Evolutionary conservation across 2,797 vertebrate species (phyloP).

Genomic region (Sylvilagus floridanus): DNA sequence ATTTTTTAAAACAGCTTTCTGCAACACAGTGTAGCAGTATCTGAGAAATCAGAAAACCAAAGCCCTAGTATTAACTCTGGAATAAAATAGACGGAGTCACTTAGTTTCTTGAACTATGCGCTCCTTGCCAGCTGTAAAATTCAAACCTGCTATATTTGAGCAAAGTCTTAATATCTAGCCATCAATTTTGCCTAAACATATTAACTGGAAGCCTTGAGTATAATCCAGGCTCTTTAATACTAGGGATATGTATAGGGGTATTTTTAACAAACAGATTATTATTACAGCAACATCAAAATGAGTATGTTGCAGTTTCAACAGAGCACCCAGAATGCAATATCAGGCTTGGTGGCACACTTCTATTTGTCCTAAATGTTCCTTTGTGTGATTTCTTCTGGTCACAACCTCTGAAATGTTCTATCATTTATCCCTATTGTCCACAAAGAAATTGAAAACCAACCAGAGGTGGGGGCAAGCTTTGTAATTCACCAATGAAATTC

Average conservation of each 20-base stretch:
- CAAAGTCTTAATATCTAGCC: neutral
- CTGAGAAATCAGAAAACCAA: neutral
- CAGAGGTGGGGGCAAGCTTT: neutral
- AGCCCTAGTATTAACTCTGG: neutral
- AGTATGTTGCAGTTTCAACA: neutral
- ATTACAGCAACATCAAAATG: slow-evolving; percentile 29
- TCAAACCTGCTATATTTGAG: neutral
- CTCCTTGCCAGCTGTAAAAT: neutral
- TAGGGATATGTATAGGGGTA: neutral
- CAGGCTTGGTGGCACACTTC: slow-evolving; percentile 7
- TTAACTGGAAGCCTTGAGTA: neutral
- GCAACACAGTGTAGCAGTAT: neutral
- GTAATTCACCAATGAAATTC: slow-evolving; percentile 37
- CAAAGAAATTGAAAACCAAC: slow-evolving; percentile 34
- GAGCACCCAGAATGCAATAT: neutral
- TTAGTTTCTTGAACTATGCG: neutral
- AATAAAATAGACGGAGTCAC: neutral
- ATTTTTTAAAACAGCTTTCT: neutral
- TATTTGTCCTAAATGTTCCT: neutral
- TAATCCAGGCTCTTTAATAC: neutral
- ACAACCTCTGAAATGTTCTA: slow-evolving; percentile 52
- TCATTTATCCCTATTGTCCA: slow-evolving; percentile 31
- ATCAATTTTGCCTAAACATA: slow-evolving; percentile 16
- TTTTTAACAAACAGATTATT: neutral
- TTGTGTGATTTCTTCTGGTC: slow-evolving; percentile 30